Percentiles rank a stretch among this genome's conserved stretches.
Conservation (phyloP, 2,797 vertebrate species). For the Anguilla pacifica region DNA sequence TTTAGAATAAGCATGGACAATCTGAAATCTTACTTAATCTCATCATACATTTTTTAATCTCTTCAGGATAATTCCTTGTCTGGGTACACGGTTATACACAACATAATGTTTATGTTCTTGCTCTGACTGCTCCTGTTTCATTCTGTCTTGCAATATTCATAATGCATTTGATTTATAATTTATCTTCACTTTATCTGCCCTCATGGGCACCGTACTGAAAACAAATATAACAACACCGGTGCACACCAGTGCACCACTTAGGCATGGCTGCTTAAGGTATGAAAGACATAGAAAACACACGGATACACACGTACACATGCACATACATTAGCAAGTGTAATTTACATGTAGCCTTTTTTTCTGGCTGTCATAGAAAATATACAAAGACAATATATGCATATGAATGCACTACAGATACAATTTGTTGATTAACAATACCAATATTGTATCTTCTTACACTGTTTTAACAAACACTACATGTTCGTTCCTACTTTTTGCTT, state of each 20-base stretch:
- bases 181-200: background rate
- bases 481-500: background rate
- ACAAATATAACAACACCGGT: background rate
- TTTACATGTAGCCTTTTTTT: background rate
- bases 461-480: background rate
- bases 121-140: slow-evolving; percentile 57
- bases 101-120: slow-evolving; percentile 59
- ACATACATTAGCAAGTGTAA: background rate
- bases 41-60: slow-evolving; percentile 76
- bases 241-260: background rate
- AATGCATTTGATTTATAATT: background rate
- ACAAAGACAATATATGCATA: background rate
- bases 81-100: slow-evolving; percentile 59
- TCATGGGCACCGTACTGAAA: background rate
- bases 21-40: slow-evolving; percentile 63
- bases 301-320: background rate
- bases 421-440: background rate
- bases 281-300: background rate
- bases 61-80: slow-evolving; percentile 62
- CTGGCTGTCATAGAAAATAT: background rate
- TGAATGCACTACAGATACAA: background rate
- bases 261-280: background rate
- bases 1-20: slow-evolving; percentile 62
- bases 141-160: slow-evolving; percentile 30
- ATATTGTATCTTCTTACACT: background rate